Evolutionary conservation across 2,113 vertebrate species (phyloP).

Genomic region (Dolichallabes microphthalmus): DNA sequence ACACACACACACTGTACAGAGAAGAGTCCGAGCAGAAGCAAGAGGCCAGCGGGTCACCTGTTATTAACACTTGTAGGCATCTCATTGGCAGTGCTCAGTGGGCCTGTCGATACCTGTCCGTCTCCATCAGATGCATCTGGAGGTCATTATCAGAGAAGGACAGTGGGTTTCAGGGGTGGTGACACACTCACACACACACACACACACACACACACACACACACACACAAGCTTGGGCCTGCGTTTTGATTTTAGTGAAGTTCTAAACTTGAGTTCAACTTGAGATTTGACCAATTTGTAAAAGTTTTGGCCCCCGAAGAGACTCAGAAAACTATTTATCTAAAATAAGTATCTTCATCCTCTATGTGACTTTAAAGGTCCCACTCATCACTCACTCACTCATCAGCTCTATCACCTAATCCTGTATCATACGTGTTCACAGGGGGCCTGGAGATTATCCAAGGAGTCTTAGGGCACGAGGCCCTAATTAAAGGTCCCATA

Average conservation of each 20-base stretch:
- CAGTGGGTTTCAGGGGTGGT: slow-evolving; percentile 47
- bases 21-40: slow-evolving; percentile 41
- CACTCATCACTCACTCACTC: not conserved
- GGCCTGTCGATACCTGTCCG: slow-evolving; percentile 70
- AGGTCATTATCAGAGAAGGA: slow-evolving; percentile 69
- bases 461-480: too few relatives aligned
- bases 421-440: too few relatives aligned
- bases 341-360: not conserved
- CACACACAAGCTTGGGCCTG: slow-evolving; percentile 25
- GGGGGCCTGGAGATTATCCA: too few relatives aligned
- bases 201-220: slow-evolving; percentile 57
- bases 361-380: too few relatives aligned
- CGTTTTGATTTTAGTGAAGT: slow-evolving; percentile 16
- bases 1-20: not conserved
- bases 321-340: not conserved
- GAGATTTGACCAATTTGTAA: not conserved
- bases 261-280: not conserved
- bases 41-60: slow-evolving; percentile 58
- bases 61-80: slow-evolving; percentile 71
- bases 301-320: not conserved
- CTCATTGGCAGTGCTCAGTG: slow-evolving; percentile 62
- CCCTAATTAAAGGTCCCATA: too few relatives aligned
- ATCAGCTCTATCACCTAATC: too few relatives aligned
- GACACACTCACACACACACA: slow-evolving; percentile 62
- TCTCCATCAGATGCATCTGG: slow-evolving; percentile 61